These are phyloP conservation scores for Spodoptera picta DNA, from an alignment of 2,888 invertebrate genomes.

Conservation along the genomic window DNA sequence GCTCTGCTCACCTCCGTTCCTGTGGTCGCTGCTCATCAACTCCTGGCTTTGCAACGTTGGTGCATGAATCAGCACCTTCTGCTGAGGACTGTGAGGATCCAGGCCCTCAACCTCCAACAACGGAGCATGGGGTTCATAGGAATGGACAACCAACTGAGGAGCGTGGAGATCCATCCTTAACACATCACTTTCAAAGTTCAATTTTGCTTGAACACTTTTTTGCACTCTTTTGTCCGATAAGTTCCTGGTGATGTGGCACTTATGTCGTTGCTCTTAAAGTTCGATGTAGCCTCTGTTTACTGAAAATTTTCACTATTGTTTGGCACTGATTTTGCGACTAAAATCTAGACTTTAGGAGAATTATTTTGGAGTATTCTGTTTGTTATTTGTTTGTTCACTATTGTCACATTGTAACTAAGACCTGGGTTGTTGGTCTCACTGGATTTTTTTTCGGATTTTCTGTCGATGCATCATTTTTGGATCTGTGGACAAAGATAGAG, in stretches of 20 bases:
- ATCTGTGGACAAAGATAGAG: slow-evolving; percentile 66
- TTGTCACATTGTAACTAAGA: slow-evolving; percentile 70
- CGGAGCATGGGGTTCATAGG: slow-evolving; percentile 84
- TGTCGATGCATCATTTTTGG: slow-evolving; percentile 77
- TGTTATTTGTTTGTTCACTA: slow-evolving; percentile 57
- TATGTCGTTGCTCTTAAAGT: slow-evolving; percentile 68
- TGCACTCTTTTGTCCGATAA: slow-evolving; percentile 3
- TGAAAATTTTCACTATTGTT: slow-evolving; percentile 64
- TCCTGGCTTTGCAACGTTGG: slow-evolving; percentile 82
- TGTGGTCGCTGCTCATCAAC: slow-evolving; percentile 78
- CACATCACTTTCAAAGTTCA: slow-evolving; percentile 57
- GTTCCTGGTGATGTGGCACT: slow-evolving; percentile 56
- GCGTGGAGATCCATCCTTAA: slow-evolving; percentile 83
- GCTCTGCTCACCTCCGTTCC: slow-evolving; percentile 80
- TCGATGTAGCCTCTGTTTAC: slow-evolving; percentile 61
- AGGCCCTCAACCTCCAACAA: slow-evolving; percentile 83
- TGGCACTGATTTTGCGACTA: slow-evolving; percentile 69
- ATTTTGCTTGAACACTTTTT: slow-evolving; percentile 31
- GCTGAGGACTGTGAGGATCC: slow-evolving; percentile 85
- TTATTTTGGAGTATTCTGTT: slow-evolving; percentile 72
- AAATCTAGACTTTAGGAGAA: slow-evolving; percentile 60
- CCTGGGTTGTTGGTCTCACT: slow-evolving; percentile 59
- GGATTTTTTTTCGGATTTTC: slow-evolving; percentile 78
- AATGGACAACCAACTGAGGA: slow-evolving; percentile 82
- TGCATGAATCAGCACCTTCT: slow-evolving; percentile 84